A percentile compares a stretch with the other conserved stretches of the same genome.
phyloP scores from a whole-genome alignment of 2,888 invertebrate genomes.

The Dendrolimus pini region DNA sequence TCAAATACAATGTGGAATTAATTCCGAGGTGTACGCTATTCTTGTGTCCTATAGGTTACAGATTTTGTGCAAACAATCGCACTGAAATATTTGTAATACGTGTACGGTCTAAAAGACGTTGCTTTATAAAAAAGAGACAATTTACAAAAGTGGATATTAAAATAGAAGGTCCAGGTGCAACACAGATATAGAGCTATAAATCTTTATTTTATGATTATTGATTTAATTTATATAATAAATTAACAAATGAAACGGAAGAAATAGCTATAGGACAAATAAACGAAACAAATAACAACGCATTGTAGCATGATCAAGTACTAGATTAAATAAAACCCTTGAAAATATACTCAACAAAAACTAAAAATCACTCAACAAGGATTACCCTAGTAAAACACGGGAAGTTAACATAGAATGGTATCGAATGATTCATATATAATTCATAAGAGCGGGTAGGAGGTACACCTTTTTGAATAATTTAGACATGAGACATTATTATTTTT shows the following conservation, averaged over 20 bases:
- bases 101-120: too few species aligned
- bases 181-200: too few species aligned
- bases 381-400: constrained; percentile 34
- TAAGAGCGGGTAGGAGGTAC: constrained; percentile 48
- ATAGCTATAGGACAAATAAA: background rate
- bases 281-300: background rate
- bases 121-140: too few species aligned
- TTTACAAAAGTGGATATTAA: too few species aligned
- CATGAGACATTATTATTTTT: constrained; percentile 64
- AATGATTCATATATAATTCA: constrained; percentile 68
- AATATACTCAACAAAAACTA: constrained; percentile 1
- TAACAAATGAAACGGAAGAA: background rate
- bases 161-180: too few species aligned
- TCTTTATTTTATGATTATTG: constrained; percentile 4
- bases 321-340: too few species aligned
- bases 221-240: background rate
- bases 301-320: too few species aligned
- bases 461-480: constrained; percentile 71
- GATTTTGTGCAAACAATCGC: too few species aligned
- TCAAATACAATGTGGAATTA: too few species aligned
- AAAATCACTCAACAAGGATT: constrained; percentile 13
- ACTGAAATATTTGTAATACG: too few species aligned
- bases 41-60: too few species aligned
- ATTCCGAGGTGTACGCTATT: too few species aligned
- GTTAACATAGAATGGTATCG: constrained; percentile 52